Conservation (phyloP, 2,797 vertebrate species). For the Paguma larvata region DNA sequence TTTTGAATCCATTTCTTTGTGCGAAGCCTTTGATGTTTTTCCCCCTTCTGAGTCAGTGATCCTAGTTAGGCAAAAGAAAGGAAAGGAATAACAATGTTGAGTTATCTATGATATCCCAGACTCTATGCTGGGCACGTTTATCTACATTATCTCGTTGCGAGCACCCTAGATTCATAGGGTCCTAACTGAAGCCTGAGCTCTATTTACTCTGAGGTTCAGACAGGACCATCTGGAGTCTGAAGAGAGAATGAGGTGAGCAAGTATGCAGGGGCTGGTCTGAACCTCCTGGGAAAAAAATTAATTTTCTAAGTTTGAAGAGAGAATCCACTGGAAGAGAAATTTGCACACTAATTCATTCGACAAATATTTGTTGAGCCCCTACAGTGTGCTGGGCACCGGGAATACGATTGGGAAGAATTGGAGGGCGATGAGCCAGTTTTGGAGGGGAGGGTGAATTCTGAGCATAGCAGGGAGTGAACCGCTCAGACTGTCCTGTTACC, state of each 20-base stretch:
- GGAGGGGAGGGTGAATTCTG: background rate
- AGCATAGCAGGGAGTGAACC: background rate
- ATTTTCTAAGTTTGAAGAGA: slow-evolving; percentile 41
- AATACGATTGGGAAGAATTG: background rate
- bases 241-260: background rate
- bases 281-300: background rate
- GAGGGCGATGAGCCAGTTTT: background rate
- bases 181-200: background rate
- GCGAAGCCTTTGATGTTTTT: slow-evolving; percentile 50
- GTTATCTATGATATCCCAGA: slow-evolving; percentile 28
- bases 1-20: slow-evolving; percentile 73
- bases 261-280: background rate
- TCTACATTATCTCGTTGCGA: background rate
- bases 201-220: background rate
- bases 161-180: background rate
- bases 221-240: background rate
- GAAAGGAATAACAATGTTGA: slow-evolving; percentile 4
- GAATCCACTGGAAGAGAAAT: slow-evolving; percentile 56
- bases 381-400: background rate
- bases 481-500: background rate
- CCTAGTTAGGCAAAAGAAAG: slow-evolving; percentile 49
- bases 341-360: slow-evolving; percentile 5
- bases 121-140: background rate
- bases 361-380: slow-evolving; percentile 1
- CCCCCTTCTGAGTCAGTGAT: slow-evolving; percentile 24